Evolutionary conservation across 2,888 invertebrate species (phyloP).

Genomic region (Cantharis rustica): DNA sequence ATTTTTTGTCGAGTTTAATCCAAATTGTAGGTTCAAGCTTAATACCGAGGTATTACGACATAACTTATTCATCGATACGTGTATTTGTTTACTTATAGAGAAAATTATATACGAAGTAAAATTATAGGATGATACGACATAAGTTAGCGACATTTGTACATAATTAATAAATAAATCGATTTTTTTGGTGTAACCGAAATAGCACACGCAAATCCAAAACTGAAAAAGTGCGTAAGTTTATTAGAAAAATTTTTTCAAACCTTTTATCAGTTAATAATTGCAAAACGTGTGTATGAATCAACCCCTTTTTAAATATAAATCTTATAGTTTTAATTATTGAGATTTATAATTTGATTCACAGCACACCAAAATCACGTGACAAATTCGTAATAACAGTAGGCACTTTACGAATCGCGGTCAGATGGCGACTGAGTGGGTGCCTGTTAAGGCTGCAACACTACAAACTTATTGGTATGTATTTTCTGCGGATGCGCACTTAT

Average conservation of each 20-base stretch:
- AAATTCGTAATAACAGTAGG: conserved; percentile 22
- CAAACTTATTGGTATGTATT: conserved; percentile 25
- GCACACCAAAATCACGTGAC: conserved; percentile 27
- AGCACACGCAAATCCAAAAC: not conserved
- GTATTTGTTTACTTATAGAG: not conserved
- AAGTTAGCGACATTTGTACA: not conserved
- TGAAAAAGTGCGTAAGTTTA: not conserved
- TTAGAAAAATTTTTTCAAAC: not conserved
- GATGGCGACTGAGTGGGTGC: conserved; percentile 31
- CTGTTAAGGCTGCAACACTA: conserved; percentile 29
- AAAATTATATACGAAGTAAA: not conserved
- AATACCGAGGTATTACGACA: not conserved
- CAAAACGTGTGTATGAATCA: not conserved
- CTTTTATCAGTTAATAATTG: not conserved
- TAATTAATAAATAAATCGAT: not conserved
- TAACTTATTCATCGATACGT: not conserved
- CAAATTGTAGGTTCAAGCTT: not conserved
- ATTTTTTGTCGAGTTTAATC: not conserved
- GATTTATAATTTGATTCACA: conserved; percentile 13
- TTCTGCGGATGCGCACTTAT: conserved; percentile 25
- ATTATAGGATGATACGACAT: not conserved
- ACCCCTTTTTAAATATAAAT: not conserved
- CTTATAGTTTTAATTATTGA: not conserved
- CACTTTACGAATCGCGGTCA: conserved; percentile 32
- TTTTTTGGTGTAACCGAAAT: not conserved